phyloP scores from a whole-genome alignment of 2,888 invertebrate species.

The Acholoe squamosa region DNA sequence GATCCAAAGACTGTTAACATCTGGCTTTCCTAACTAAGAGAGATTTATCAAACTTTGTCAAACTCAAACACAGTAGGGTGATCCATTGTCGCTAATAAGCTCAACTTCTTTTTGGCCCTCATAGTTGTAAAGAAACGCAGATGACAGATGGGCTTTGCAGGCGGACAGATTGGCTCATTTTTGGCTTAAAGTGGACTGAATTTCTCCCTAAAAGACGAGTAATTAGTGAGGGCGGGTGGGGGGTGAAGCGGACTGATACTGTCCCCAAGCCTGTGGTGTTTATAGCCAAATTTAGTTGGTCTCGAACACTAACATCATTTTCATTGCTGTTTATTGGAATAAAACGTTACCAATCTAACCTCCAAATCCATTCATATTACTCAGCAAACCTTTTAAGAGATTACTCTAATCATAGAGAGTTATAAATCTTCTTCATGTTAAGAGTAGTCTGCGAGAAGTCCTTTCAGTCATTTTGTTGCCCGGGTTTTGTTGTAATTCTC shows the following conservation, averaged over 20 bases:
- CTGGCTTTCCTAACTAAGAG: not conserved
- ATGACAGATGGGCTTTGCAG: not conserved
- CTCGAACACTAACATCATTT: constrained; percentile 16
- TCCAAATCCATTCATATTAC: too few relatives aligned
- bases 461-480: too few relatives aligned
- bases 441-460: too few relatives aligned
- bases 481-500: too few relatives aligned
- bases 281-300: not conserved
- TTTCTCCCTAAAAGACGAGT: constrained; percentile 28
- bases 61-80: not conserved
- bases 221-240: not conserved
- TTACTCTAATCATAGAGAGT: not conserved
- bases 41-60: not conserved
- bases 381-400: not conserved
- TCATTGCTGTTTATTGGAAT: not conserved
- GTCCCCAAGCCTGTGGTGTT: not conserved
- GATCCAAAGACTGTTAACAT: too few relatives aligned
- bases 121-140: not conserved
- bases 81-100: constrained; percentile 18
- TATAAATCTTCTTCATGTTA: not conserved
- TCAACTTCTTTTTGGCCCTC: not conserved
- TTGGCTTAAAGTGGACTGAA: constrained; percentile 28
- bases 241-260: not conserved
- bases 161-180: not conserved
- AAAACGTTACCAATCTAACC: too few relatives aligned